Evolutionary conservation across 2,888 invertebrate genomes (phyloP).

Genomic region (Caenorhabditis macrosperma): DNA sequence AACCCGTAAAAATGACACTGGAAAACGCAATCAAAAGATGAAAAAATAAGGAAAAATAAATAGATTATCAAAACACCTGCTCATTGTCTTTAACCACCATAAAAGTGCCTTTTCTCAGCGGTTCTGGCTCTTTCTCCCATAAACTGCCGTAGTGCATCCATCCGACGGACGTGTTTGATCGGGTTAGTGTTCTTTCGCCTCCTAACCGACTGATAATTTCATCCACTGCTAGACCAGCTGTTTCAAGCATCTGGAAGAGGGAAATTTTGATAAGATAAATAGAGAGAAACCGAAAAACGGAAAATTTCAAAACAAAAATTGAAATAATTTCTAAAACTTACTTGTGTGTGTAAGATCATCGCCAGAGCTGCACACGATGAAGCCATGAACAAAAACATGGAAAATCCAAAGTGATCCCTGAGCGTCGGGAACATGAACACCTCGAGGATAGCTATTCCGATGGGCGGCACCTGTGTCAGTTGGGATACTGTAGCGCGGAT

Average conservation of each 20-base stretch:
- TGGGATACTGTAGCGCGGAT: slow-evolving; percentile 71
- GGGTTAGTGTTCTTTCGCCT: slow-evolving; percentile 27
- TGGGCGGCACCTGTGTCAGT: slow-evolving; percentile 74
- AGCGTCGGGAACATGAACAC: slow-evolving; percentile 72
- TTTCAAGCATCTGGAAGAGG: slow-evolving; percentile 66
- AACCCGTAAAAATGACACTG: not conserved
- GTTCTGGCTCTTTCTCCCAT: slow-evolving; percentile 53
- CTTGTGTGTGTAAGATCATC: slow-evolving; percentile 56
- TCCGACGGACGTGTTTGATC: slow-evolving; percentile 54
- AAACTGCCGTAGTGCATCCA: slow-evolving; percentile 55
- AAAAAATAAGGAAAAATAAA: slow-evolving; percentile 1
- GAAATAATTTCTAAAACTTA: not conserved
- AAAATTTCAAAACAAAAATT: slow-evolving; percentile 2
- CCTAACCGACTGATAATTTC: slow-evolving; percentile 55
- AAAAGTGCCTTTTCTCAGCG: not conserved
- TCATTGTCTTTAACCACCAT: not conserved
- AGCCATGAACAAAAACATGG: slow-evolving; percentile 67
- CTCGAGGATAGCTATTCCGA: slow-evolving; percentile 69
- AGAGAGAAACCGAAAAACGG: too few species aligned
- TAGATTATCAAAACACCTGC: slow-evolving; percentile 1
- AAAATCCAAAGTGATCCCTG: slow-evolving; percentile 63
- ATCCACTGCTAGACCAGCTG: slow-evolving; percentile 67
- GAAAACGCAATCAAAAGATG: not conserved
- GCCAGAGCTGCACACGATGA: slow-evolving; percentile 55
- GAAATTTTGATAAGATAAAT: not conserved